Base-by-base conservation (phyloP, 2,888 invertebrate species). In the Tineola bisselliella region DNA sequence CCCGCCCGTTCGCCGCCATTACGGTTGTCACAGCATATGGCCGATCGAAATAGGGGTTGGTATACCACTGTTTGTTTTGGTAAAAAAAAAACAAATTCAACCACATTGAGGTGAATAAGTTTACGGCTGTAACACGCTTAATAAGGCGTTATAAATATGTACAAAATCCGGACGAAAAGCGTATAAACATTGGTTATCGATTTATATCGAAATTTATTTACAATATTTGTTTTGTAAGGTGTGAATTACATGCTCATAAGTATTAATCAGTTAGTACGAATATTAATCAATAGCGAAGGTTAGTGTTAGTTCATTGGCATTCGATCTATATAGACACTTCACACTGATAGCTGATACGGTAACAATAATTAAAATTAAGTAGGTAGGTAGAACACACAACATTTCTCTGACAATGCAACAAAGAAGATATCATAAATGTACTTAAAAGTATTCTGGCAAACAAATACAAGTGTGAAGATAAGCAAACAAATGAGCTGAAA, bases 11-110 rank as follows among this genome's bases (percentile, higher is more conserved):
- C 68, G 73, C 74, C 74, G 75, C 63, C 74, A 76, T 79, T 74
- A 70, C 67, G 68, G 69, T 72, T 75, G 75, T 76, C 77, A 76
- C 72, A 77, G 73, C 84, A 84, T 84, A 81, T 84, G 84, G 81
- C 72, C 72, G 65, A 63, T 73, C 72, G 65, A 63, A 61, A 68
- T 67, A 66, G 69, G 72, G 72, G 72, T 66, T 66, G 63, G 60
- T 64, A 25, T 25, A 33, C 65, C 67, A 74, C 74, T 77, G 76
- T 78, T 80, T 79, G 74, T 77, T 79, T 77, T 76, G 67, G 11
- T 4, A 25, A 58, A 58, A 33, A 58, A 17, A n/a, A 13, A 15
- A 31, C 13, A 10, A 56, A 6, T 48, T 48, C 25, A 25, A 54
- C 25, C 8, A 12, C 25, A 54, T 25, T 54, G 54, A 48, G 48